phyloP scores from a whole-genome alignment of 2,113 vertebrate genomes.

The Toxotes jaculatrix region DNA sequence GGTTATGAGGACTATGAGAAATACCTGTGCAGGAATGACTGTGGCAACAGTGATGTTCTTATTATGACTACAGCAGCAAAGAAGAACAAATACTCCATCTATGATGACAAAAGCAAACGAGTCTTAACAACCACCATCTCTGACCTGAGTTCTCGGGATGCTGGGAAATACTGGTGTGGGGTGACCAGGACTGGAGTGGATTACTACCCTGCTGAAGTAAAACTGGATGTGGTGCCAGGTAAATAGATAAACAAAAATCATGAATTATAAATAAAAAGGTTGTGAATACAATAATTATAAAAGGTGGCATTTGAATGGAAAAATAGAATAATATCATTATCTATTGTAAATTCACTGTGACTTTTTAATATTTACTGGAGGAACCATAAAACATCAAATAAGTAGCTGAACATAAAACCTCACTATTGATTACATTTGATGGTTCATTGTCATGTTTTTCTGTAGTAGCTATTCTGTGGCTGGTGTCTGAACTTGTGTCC shows the following conservation, averaged over 20 bases:
- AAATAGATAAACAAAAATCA: neutral
- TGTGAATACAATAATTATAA: too few relatives aligned
- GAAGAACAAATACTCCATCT: constrained; percentile 23
- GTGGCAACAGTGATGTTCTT: constrained; percentile 21
- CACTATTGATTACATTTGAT: too few relatives aligned
- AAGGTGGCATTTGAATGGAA: too few relatives aligned
- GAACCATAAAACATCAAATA: too few relatives aligned
- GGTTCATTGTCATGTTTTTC: too few relatives aligned
- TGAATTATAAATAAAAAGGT: too few relatives aligned
- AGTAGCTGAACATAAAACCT: neutral
- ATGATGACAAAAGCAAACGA: neutral
- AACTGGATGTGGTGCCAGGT: constrained; percentile 32
- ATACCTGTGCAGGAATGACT: constrained; percentile 54
- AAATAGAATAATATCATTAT: too few relatives aligned
- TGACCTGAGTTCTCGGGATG: neutral
- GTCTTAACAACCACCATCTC: constrained; percentile 30
- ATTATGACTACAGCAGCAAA: neutral
- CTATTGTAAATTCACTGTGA: too few relatives aligned
- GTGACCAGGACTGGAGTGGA: constrained; percentile 5
- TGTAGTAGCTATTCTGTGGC: too few relatives aligned
- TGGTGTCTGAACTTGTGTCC: neutral
- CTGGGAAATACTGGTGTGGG: constrained; percentile 60
- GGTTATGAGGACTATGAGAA: constrained; percentile 55
- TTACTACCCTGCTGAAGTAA: constrained; percentile 41
- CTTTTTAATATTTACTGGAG: too few relatives aligned